Evolutionary conservation across 2,113 vertebrate species (phyloP).

Genomic region (Rattus norvegicus): GRCr8 NC_086036.1:84438001-84438500

Average conservation of each 20-base stretch:
- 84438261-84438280: conserved; percentile 25
- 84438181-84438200: conserved; percentile 3
- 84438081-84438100: conserved; percentile 47
- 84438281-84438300: background rate
- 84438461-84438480: conserved; percentile 20
- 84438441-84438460: conserved; percentile 34
- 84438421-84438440: conserved; percentile 60
- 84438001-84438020: background rate
- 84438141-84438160: background rate
- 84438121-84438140: background rate
- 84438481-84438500: background rate
- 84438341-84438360: conserved; percentile 23
- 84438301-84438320: background rate
- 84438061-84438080: background rate
- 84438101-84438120: conserved; percentile 4
- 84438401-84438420: conserved; percentile 49
- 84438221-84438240: conserved; percentile 16
- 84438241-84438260: background rate
- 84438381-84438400: conserved; percentile 3
- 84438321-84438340: conserved; percentile 20
- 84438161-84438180: background rate
- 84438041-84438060: background rate
- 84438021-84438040: background rate
- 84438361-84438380: background rate
- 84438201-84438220: background rate